Percentiles rank a stretch among this genome's conserved stretches.
Conservation (phyloP, 2,113 vertebrate species). For the Mustela lutreola region DNA sequence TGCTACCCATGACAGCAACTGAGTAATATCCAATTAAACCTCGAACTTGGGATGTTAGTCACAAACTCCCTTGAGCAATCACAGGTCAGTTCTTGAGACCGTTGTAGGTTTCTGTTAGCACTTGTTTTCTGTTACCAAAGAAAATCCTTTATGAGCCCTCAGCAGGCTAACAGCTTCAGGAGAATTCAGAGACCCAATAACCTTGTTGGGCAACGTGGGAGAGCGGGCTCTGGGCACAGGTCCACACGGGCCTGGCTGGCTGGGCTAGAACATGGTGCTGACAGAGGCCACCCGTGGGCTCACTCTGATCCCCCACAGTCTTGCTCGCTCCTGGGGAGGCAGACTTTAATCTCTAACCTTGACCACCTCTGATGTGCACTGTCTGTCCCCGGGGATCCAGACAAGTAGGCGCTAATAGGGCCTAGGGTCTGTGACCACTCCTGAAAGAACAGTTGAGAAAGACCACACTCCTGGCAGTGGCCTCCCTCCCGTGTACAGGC, state of each 20-base stretch:
- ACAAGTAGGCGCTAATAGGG: neutral
- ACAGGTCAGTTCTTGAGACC: neutral
- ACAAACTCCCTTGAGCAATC: slow-evolving; percentile 51
- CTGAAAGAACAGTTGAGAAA: neutral
- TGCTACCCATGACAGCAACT: neutral
- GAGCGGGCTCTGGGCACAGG: neutral
- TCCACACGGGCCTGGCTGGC: neutral
- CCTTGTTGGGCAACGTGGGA: slow-evolving; percentile 40
- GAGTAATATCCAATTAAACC: slow-evolving; percentile 41
- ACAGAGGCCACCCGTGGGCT: neutral
- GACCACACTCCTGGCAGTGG: neutral
- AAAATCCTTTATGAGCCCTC: neutral
- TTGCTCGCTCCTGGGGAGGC: neutral
- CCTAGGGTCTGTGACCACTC: neutral
- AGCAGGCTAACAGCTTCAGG: slow-evolving; percentile 18
- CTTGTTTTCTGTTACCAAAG: slow-evolving; percentile 66
- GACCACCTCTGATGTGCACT: neutral
- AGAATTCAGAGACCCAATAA: slow-evolving; percentile 42
- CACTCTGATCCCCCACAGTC: accelerated
- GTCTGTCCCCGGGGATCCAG: neutral
- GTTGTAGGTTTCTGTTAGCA: slow-evolving; percentile 56
- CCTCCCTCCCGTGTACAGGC: neutral
- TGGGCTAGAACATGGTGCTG: neutral
- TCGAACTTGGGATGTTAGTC: slow-evolving; percentile 42
- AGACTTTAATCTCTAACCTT: too few relatives aligned